phyloP scores from a whole-genome alignment of 2,888 invertebrate genomes.

The Dorcus hopei region DNA sequence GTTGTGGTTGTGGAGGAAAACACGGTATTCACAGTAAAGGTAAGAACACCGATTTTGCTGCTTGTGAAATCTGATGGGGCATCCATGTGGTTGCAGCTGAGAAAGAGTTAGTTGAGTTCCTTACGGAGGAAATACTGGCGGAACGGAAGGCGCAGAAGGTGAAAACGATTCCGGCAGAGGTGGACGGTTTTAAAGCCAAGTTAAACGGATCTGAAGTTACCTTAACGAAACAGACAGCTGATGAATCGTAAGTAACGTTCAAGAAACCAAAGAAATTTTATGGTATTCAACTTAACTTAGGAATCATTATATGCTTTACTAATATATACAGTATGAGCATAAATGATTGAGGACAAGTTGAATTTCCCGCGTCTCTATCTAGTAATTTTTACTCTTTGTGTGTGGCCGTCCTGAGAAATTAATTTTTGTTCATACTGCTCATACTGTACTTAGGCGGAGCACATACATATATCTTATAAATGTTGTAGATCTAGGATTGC shows the following conservation, averaged over 20 bases:
- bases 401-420: no score
- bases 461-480: no score
- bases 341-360: no score
- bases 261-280: background rate
- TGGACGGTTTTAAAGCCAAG: slow-evolving; percentile 80
- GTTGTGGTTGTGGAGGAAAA: slow-evolving; percentile 62
- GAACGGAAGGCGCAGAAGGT: slow-evolving; percentile 82
- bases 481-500: no score
- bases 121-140: slow-evolving; percentile 89
- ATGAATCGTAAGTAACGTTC: slow-evolving; percentile 63
- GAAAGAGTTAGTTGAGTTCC: slow-evolving; percentile 82
- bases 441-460: no score
- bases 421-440: no score
- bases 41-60: slow-evolving; percentile 3
- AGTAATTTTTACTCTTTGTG: no score
- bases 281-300: background rate
- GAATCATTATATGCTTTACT: background rate
- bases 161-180: slow-evolving; percentile 68
- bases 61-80: background rate
- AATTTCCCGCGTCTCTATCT: no score
- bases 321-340: no score
- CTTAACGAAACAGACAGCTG: slow-evolving; percentile 67
- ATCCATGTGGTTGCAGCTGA: slow-evolving; percentile 59
- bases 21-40: slow-evolving; percentile 49
- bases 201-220: slow-evolving; percentile 82